Evolutionary conservation across 2,113 vertebrate genomes (phyloP).

Genomic region (Phoxinus phoxinus): DNA sequence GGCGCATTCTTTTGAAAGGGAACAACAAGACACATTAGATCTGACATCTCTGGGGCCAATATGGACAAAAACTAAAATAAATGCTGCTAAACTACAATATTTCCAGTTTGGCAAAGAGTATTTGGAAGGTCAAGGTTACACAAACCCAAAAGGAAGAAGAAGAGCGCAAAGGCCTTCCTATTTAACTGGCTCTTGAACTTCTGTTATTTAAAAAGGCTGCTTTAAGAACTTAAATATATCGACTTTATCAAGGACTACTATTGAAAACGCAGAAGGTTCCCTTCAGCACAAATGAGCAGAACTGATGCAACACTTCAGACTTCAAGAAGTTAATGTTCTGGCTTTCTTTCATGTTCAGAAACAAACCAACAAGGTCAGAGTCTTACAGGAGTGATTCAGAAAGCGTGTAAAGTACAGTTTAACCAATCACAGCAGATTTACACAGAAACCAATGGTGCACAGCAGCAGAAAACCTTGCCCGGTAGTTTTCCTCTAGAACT

Average conservation of each 20-base stretch:
- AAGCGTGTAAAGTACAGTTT: background rate
- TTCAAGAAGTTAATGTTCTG: background rate
- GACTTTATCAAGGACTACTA: constrained; percentile 14
- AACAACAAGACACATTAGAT: background rate
- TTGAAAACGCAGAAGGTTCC: background rate
- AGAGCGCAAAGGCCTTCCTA: background rate
- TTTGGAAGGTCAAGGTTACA: background rate
- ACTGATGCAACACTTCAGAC: background rate
- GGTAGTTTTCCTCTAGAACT: no score
- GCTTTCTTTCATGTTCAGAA: background rate
- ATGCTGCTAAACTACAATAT: background rate
- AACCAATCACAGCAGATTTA: background rate
- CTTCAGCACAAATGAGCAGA: constrained; percentile 3
- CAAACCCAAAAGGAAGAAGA: background rate
- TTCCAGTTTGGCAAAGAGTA: background rate
- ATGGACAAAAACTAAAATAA: background rate
- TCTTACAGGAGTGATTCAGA: background rate
- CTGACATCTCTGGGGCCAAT: background rate
- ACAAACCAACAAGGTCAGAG: background rate
- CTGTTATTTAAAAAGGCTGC: background rate
- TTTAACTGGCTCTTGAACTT: constrained; percentile 5
- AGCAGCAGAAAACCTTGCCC: background rate
- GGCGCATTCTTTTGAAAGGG: no score
- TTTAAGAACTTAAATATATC: background rate
- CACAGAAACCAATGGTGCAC: background rate